These are phyloP conservation scores for Spea hammondii DNA, from an alignment of 2,797 vertebrate species.

Conservation along the genomic window DNA sequence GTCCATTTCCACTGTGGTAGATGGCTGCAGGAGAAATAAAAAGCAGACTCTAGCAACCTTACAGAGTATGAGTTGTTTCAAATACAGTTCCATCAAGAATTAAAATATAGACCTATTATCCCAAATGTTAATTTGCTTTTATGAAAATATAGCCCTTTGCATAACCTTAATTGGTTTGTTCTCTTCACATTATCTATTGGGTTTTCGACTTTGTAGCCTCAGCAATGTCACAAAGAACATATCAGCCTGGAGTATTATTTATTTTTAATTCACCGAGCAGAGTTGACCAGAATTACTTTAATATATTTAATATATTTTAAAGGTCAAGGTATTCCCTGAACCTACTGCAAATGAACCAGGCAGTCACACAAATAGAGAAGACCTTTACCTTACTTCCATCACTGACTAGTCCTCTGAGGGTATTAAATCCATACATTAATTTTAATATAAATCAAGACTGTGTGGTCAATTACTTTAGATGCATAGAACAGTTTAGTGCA, in stretches of 20 bases:
- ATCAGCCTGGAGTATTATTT: neutral
- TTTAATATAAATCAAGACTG: neutral
- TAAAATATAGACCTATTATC: too few species aligned
- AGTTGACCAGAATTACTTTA: neutral
- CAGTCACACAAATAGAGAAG: neutral
- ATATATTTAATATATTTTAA: neutral
- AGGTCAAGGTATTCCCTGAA: neutral
- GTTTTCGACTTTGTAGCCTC: neutral
- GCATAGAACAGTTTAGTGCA: neutral
- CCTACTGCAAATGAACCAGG: neutral
- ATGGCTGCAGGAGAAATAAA: neutral
- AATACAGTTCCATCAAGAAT: too few species aligned
- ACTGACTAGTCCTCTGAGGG: neutral
- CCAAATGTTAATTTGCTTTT: too few species aligned
- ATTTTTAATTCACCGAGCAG: neutral
- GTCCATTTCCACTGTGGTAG: neutral
- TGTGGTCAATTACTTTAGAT: conserved; percentile 12
- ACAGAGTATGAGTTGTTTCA: too few species aligned
- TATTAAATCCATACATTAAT: neutral
- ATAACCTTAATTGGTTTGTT: conserved; percentile 22
- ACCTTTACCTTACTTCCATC: neutral
- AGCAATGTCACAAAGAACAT: neutral
- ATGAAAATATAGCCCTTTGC: neutral
- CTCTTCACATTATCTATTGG: neutral
- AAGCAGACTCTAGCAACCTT: too few species aligned